phyloP scores from a whole-genome alignment of 2,797 vertebrate species.

The Jordanella pulchra region DNA sequence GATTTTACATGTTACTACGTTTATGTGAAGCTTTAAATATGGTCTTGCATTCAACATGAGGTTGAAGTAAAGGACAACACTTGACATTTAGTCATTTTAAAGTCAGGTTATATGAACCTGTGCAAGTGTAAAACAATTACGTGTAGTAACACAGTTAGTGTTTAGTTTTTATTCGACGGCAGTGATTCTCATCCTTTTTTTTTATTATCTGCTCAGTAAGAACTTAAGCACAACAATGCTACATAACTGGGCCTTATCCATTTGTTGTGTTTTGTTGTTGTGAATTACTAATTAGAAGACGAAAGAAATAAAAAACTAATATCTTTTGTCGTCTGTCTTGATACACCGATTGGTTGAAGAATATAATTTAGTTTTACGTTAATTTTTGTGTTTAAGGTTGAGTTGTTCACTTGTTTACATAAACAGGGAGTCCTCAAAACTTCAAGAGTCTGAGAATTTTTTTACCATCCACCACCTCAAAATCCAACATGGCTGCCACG shows the following conservation, averaged over 20 bases:
- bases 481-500: background rate
- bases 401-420: background rate
- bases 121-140: background rate
- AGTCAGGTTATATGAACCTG: background rate
- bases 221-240: background rate
- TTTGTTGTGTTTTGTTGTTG: background rate
- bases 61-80: background rate
- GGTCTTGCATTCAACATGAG: no score
- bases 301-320: background rate
- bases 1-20: no score
- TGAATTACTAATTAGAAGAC: background rate
- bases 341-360: background rate
- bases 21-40: no score
- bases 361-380: background rate
- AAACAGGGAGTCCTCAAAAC: background rate
- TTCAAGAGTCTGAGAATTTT: background rate
- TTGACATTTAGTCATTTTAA: background rate
- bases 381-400: background rate
- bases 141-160: background rate
- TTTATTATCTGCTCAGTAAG: background rate
- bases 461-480: background rate
- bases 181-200: background rate
- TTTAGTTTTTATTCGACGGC: background rate
- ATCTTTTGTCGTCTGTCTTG: background rate
- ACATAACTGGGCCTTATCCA: background rate